Conservation (phyloP, 2,797 vertebrate genomes). For the Propithecus deckenii region DNA sequence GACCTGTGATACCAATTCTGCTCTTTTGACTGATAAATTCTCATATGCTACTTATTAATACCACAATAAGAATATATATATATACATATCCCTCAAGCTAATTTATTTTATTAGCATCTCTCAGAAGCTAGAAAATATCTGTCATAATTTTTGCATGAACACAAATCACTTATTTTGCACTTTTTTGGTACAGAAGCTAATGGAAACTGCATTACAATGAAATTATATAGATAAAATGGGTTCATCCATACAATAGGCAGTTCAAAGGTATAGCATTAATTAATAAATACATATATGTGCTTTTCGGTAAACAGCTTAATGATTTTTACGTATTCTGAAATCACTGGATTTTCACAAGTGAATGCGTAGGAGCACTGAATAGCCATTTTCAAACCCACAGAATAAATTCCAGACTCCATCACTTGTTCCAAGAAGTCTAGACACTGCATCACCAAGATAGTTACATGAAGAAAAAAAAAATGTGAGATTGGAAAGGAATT, state of each 20-base stretch:
- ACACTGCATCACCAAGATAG: conserved; percentile 80
- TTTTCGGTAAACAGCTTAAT: background rate
- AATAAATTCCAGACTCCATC: conserved; percentile 72
- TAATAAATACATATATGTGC: no score
- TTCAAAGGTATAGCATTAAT: background rate
- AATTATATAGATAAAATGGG: background rate
- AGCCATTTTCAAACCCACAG: conserved; percentile 76
- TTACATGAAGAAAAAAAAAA: conserved; percentile 38
- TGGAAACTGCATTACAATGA: background rate
- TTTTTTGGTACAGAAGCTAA: background rate
- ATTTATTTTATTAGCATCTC: background rate
- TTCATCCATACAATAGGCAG: background rate
- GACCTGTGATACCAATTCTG: background rate
- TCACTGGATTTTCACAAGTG: background rate
- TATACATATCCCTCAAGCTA: background rate
- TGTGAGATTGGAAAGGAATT: conserved; percentile 57
- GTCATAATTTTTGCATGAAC: background rate
- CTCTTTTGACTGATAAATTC: background rate
- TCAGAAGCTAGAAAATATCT: conserved; percentile 5
- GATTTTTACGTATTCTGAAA: conserved; percentile 55
- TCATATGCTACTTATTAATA: background rate
- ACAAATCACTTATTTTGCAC: background rate
- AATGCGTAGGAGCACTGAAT: conserved; percentile 62
- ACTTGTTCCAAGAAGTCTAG: conserved; percentile 83
- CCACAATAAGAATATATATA: background rate